Evolutionary conservation across 2,888 invertebrate genomes (phyloP), one percentile per base, ranked within the genome.

Genomic region (Ophion ellenae): DNA sequence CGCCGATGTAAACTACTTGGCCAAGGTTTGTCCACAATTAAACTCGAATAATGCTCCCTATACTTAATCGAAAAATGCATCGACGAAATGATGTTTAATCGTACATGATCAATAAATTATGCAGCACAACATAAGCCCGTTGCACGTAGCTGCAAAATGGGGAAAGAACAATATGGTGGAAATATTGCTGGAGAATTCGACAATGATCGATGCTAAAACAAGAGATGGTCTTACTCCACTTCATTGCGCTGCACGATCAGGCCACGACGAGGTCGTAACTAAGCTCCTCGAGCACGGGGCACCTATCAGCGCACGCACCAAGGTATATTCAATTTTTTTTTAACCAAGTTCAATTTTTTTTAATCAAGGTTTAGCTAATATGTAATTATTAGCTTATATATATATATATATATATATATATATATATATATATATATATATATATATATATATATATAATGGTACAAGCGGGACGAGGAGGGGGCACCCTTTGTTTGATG

Each of bases 61-160:
- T 40, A 24, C 40, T 40, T 40, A 9, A 1, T 40, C 14, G 53
- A 53, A 3, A 5, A 5, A 53, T 17, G 53, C 9, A 32, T 36
- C 7, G 20, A 45, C 7, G n/a, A 63, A 24, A 45, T 0, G n/a
- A 53, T 47, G 9, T n/a, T n/a, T 2, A 17, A 75, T 45, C 2
- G 5, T 20, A 53, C 53, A 45, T 6, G 1, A 28, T 75, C 2
- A n/a, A 76, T 69, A 1, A 66, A 28, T 73, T 59, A 10, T 17
- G 1, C 93, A 96, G 95, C 99, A 99, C 95, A 98, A 98, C 94
- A 99, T 99, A 91, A 98, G 99, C n/a, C 99, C 99, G 0, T 95
- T 99, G 76, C 99, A 99, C 94, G 99, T 99, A 59, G 99, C 99
- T 66, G 97, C 98, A 91, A 99, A 99, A 95, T 99, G 99, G 99